Percentiles rank a stretch among this genome's conserved stretches.
Evolutionary conservation across 64 coral and sea anemone species (phyloP).

Genomic region (Hydrozoanthus tunicans): DNA sequence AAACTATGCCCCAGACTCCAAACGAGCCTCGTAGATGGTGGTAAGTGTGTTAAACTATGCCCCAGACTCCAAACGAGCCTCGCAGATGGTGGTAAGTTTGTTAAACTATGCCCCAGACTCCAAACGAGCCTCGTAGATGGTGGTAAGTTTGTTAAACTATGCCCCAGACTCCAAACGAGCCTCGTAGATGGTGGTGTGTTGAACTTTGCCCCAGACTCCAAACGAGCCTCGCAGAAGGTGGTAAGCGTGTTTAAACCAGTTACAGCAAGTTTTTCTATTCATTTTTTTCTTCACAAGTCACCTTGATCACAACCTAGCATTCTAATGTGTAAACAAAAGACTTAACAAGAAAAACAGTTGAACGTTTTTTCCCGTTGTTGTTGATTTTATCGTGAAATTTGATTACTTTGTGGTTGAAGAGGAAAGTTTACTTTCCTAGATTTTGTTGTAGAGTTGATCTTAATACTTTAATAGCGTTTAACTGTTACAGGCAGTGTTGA

Average conservation of each 20-base stretch:
- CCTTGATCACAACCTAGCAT: too few species aligned
- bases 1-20: not conserved
- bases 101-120: not conserved
- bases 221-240: constrained; percentile 91
- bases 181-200: constrained; percentile 25
- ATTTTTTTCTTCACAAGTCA: too few species aligned
- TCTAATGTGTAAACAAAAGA: too few species aligned
- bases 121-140: constrained; percentile 67
- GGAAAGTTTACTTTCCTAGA: too few species aligned
- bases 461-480: too few species aligned
- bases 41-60: constrained; percentile 42
- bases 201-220: constrained; percentile 87
- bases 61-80: not conserved
- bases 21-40: constrained; percentile 78
- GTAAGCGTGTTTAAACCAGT: constrained; percentile 43
- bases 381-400: too few species aligned
- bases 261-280: too few species aligned
- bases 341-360: too few species aligned
- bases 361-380: too few species aligned
- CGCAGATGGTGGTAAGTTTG: constrained; percentile 97
- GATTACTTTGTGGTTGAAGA: too few species aligned
- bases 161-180: not conserved
- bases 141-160: constrained; percentile 61
- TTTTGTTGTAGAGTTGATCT: too few species aligned
- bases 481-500: too few species aligned